These are phyloP conservation scores for Hemiscyllium ocellatum DNA, from an alignment of 2,113 vertebrate genomes.

Conservation along the genomic window DNA sequence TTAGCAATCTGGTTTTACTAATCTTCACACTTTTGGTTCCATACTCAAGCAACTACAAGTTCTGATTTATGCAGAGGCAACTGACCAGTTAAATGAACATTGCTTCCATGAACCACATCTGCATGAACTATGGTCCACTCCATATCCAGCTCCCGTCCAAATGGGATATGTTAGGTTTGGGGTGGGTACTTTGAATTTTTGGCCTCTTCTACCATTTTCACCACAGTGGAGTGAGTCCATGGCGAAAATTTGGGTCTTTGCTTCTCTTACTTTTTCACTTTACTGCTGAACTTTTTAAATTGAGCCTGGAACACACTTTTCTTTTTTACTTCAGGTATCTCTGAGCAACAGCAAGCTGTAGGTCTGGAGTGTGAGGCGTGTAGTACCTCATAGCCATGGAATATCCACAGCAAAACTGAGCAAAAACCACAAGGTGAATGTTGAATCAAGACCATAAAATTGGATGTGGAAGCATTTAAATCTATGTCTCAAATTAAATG, in stretches of 20 bases:
- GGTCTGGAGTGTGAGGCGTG: not conserved
- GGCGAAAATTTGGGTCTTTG: not conserved
- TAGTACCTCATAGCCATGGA: not conserved
- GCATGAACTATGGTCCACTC: too few relatives aligned
- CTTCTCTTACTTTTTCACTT: not conserved
- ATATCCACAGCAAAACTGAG: not conserved
- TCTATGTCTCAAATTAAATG: not conserved
- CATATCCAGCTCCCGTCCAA: too few relatives aligned
- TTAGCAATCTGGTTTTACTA: too few relatives aligned
- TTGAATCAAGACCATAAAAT: not conserved
- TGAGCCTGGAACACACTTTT: not conserved
- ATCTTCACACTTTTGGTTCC: too few relatives aligned
- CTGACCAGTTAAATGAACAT: too few relatives aligned
- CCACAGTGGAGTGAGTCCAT: too few relatives aligned
- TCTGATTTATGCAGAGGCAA: too few relatives aligned
- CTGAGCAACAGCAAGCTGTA: not conserved
- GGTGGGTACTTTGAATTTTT: too few relatives aligned
- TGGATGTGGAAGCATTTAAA: not conserved
- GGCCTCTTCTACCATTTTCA: too few relatives aligned
- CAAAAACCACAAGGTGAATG: not conserved
- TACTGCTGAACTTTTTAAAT: not conserved
- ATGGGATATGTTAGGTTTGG: too few relatives aligned
- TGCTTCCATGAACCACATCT: too few relatives aligned
- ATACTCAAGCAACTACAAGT: too few relatives aligned
- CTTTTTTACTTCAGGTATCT: not conserved